A percentile compares a stretch with the other conserved stretches of the same genome.
Conservation (phyloP, 2,797 vertebrate genomes). For the Trachurus trachurus region DNA sequence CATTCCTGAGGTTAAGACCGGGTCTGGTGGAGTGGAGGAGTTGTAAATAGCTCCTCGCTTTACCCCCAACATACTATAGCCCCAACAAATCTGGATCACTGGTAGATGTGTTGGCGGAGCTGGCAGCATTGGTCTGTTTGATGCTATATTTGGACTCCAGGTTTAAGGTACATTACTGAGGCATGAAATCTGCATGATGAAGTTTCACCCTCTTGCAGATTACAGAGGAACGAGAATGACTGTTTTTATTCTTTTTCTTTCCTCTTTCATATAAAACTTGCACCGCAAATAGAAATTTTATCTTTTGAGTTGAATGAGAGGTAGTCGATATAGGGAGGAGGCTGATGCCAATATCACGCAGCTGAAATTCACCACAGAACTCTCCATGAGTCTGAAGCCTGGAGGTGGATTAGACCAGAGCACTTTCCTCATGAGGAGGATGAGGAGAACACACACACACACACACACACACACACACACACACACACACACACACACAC, state of each 20-base stretch:
- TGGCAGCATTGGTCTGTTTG: slow-evolving; percentile 42
- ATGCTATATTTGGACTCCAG: slow-evolving; percentile 61
- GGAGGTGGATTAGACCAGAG: slow-evolving; percentile 56
- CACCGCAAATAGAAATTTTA: slow-evolving; percentile 66
- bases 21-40: slow-evolving; percentile 62
- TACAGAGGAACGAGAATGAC: slow-evolving; percentile 57
- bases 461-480: slow-evolving; percentile 14
- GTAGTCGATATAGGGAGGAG: slow-evolving; percentile 30
- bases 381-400: slow-evolving; percentile 43
- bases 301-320: slow-evolving; percentile 63
- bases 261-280: slow-evolving; percentile 55
- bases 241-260: slow-evolving; percentile 32
- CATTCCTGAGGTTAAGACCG: slow-evolving; percentile 73
- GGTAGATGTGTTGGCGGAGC: slow-evolving; percentile 37
- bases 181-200: slow-evolving; percentile 75
- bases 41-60: slow-evolving; percentile 62
- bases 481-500: slow-evolving; percentile 13
- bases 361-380: slow-evolving; percentile 42
- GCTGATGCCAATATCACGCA: slow-evolving; percentile 47
- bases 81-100: slow-evolving; percentile 62
- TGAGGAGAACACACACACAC: slow-evolving; percentile 7
- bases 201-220: slow-evolving; percentile 63
- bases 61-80: slow-evolving; percentile 48
- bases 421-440: slow-evolving; percentile 43
- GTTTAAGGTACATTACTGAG: slow-evolving; percentile 60